Conservation (phyloP, 2,797 vertebrate genomes). For the Columba guinea region DNA sequence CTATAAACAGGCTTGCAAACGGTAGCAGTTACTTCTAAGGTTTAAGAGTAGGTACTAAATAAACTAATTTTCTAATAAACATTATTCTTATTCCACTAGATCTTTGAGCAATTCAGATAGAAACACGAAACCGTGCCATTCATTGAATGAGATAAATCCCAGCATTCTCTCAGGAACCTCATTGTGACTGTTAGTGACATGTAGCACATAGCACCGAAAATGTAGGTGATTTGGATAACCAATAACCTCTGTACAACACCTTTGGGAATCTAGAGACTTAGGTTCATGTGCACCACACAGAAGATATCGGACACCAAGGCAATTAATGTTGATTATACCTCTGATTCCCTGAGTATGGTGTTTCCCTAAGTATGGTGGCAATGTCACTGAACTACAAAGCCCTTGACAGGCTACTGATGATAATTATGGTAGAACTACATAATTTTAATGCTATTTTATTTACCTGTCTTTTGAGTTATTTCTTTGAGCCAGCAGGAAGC, state of each 20-base stretch:
- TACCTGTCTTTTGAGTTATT: background rate
- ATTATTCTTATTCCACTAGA: background rate
- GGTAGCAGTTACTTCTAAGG: background rate
- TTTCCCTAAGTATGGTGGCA: background rate
- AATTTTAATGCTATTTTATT: background rate
- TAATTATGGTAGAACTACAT: background rate
- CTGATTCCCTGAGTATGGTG: background rate
- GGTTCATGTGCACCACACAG: background rate
- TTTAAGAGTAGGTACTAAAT: background rate
- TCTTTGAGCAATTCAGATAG: background rate
- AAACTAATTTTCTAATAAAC: background rate
- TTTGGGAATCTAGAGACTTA: background rate
- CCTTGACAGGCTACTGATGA: background rate
- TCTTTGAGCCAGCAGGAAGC: background rate
- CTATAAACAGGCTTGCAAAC: background rate
- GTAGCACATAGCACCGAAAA: background rate
- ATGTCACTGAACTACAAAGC: background rate
- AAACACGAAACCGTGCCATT: background rate
- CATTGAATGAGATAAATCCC: background rate
- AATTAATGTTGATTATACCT: fast-evolving
- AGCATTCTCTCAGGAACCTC: background rate
- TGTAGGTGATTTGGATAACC: background rate
- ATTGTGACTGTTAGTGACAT: too few relatives aligned
- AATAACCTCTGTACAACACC: background rate
- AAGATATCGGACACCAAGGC: background rate